Conservation (phyloP, 2,888 invertebrate genomes). For the Phalera bucephala region DNA sequence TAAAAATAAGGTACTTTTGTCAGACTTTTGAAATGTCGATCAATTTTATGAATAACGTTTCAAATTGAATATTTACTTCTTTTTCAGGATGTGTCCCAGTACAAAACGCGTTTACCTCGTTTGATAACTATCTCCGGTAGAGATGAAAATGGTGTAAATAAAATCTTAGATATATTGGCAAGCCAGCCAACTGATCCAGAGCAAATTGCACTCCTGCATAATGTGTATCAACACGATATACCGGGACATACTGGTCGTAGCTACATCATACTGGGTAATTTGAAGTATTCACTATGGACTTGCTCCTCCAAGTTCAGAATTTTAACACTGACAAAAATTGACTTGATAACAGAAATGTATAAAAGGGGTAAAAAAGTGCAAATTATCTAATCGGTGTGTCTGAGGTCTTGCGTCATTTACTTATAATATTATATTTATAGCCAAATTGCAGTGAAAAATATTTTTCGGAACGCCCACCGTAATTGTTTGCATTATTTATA, state of each 20-base stretch:
- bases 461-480: too few species aligned
- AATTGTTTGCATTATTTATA: too few species aligned
- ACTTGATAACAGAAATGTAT: too few species aligned
- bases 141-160: constrained; percentile 64
- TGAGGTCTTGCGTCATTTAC: too few species aligned
- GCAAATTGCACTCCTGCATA: constrained; percentile 68
- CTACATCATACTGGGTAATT: constrained; percentile 77
- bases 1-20: too few species aligned
- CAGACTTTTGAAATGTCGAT: neutral
- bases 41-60: neutral
- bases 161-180: constrained; percentile 47
- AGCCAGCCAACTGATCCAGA: constrained; percentile 62
- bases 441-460: too few species aligned
- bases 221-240: constrained; percentile 66
- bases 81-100: constrained; percentile 38
- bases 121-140: constrained; percentile 81
- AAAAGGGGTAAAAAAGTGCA: too few species aligned
- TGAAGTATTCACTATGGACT: too few species aligned
- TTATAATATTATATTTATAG: too few species aligned
- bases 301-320: too few species aligned
- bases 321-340: too few species aligned
- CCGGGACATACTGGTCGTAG: constrained; percentile 85
- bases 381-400: too few species aligned
- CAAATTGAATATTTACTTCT: neutral
- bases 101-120: constrained; percentile 56